Evolutionary conservation across 1,140 invertebrate species (phyloP), one percentile per base, ranked within the genome.

Genomic region (Magallana gigas): DNA sequence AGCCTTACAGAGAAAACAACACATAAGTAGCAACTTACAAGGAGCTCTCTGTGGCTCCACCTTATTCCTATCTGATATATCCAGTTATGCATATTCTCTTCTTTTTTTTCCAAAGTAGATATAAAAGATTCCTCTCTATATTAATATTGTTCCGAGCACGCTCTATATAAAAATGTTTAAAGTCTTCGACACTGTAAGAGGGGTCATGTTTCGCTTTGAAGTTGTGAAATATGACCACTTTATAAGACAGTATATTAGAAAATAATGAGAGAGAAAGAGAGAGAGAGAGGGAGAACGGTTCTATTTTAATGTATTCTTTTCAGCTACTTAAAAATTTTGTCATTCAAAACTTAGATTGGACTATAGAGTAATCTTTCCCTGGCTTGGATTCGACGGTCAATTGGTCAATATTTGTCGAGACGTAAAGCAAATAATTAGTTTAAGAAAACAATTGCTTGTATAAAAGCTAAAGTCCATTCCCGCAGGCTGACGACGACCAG

Each of bases 351-450:
- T 48, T 48, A 48, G 36, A 48, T 48, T 48, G 36, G 36, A 29
- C 68, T 9, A 36, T 12, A 29, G 2, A 29, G 7, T 76, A 76
- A 76, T 76, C 68, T n/a, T 16, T 14, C 11, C 60, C 60, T 11
- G 14, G 14, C 14, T 16, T 76, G 68, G 8, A 11, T 36, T 48
- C 36, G 68, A 29, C 23, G 68, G 68, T 76, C 68, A 76, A 29
- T 76, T 29, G 68, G 68, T 76, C 68, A 76, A 76, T 76, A 76
- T 76, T 76, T 76, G 68, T 76, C 68, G 68, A 76, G 68, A 76
- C 68, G 23, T 76, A 29, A 29, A 76, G 68, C 68, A 76, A 76
- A 76, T 76, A 76, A 76, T 76, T 76, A 76, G 18, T 9, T 18
- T 76, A 29, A 76, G 68, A 76, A 76, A 76, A 76, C 68, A 76